Evolutionary conservation across 1,140 invertebrate species (phyloP).

Genomic region (Hydropsyche tenuis): DNA sequence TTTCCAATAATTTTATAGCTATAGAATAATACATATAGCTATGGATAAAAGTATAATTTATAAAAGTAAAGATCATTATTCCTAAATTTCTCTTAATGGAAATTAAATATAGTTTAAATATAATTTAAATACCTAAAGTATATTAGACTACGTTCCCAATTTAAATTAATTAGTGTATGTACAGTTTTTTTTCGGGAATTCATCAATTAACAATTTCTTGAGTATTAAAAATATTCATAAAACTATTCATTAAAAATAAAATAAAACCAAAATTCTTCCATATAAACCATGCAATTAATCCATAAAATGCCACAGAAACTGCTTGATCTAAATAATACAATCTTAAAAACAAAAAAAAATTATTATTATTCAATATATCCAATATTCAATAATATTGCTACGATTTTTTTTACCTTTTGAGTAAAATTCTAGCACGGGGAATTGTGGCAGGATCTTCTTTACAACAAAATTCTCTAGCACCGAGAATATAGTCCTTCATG

Average conservation of each 20-base stretch:
- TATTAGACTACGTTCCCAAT: too few relatives aligned
- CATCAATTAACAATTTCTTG: too few relatives aligned
- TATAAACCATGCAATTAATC: conserved; percentile 36
- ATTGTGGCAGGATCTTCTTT: conserved; percentile 80
- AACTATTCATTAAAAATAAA: neutral
- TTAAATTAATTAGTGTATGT: too few relatives aligned
- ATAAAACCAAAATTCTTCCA: conserved; percentile 34
- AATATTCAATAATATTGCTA: neutral
- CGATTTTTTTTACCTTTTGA: conserved; percentile 58
- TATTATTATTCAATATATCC: neutral
- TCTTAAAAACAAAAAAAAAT: conserved; percentile 40
- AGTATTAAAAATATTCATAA: too few relatives aligned
- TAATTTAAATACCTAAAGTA: too few relatives aligned
- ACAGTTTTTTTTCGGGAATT: too few relatives aligned
- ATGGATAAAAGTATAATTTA: too few relatives aligned
- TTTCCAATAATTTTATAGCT: too few relatives aligned
- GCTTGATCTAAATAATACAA: conserved; percentile 43
- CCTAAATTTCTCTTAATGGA: too few relatives aligned
- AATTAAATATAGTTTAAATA: too few relatives aligned
- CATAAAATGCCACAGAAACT: conserved; percentile 25
- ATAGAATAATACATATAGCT: too few relatives aligned
- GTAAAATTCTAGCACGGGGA: conserved; percentile 69
- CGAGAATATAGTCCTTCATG: conserved; percentile 74
- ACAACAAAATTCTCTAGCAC: conserved; percentile 74
- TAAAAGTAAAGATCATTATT: too few relatives aligned